Evolutionary conservation across 1,140 invertebrate genomes (phyloP), one percentile per base, ranked within the genome.

Genomic region (Cotesia glomerata): DNA sequence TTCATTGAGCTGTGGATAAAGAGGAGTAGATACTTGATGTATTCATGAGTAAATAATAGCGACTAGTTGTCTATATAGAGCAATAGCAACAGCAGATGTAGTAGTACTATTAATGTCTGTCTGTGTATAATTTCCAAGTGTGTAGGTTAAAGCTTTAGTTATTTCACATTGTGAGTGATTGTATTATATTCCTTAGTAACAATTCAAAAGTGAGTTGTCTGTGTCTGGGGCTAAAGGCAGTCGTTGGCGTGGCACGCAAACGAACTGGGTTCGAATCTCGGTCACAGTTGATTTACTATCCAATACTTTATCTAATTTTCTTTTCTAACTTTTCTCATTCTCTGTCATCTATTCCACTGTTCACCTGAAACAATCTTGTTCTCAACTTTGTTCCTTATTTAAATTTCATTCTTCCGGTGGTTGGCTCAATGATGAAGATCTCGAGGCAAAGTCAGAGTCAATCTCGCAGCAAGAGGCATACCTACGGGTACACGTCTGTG

Each of bases 381-480:
- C 11, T 11, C 26, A 26, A 26, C 26, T 26, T 8, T 45, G 39
- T 11, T 39, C 39, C 11, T 45, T 7, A 45, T 45, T 45, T 11
- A 8, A 45, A 45, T 9, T 45, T 11, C 1, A 45, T 45, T 45
- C 39, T 45, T 45, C 39, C 36, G 36, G 36, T 39, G 36, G 36
- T 39, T 45, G 39, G 70, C 61, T 61, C 71, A 35, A 74, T 78
- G 75, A 78, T 77, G 69, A 54, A 52, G 2, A 32, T 36, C 11
- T 58, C 70, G 13, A 7, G 16, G 51, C 4, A 65, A 45, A 5
- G 64, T 69, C 75, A 75, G 70, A 68, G 64, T 77, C 73, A 80
- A 80, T 76, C 71, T 78, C 73, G 74, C 76, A 78, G 74, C 35
- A 9, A 63, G 73, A 35, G 70, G 67, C 74, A 56, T 67, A 77